A percentile compares a stretch with the other conserved stretches of the same genome.
These are phyloP conservation scores for Zoroaster sp. DNA, from an alignment of 53 echinoderm and acorn worm species.

Conservation along the genomic window DNA sequence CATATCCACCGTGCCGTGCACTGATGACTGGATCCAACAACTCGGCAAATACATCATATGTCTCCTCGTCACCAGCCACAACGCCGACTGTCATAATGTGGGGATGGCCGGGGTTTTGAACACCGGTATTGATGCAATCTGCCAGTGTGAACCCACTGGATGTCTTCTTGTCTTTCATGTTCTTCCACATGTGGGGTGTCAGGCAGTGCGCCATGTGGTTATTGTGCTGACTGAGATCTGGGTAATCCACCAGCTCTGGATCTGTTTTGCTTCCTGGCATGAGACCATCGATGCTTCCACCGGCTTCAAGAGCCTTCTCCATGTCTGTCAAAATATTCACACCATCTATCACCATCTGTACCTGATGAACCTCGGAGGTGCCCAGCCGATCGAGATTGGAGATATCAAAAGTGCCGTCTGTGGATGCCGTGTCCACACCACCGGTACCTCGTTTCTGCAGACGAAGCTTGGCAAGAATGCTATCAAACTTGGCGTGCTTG, in stretches of 20 bases:
- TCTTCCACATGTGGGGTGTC: conserved; percentile 89
- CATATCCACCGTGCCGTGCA: conserved; percentile 88
- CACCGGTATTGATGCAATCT: conserved; percentile 81
- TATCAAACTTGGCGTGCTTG: conserved; percentile 60
- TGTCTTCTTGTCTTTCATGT: conserved; percentile 85
- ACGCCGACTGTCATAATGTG: conserved; percentile 97
- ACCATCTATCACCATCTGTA: conserved; percentile 82
- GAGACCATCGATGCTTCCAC: conserved; percentile 63
- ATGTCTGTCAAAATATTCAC: conserved; percentile 69
- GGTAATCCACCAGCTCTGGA: conserved; percentile 67
- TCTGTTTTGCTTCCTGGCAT: conserved; percentile 66
- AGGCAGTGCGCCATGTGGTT: conserved; percentile 95
- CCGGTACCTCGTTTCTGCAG: conserved; percentile 81
- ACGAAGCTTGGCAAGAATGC: conserved; percentile 60
- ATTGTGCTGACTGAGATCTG: conserved; percentile 91
- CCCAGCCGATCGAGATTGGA: conserved; percentile 93
- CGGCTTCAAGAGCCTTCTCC: conserved; percentile 84
- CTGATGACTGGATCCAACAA: conserved; percentile 93
- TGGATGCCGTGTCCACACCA: conserved; percentile 93
- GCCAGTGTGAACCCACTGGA: conserved; percentile 68
- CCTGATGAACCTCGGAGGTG: conserved; percentile 88
- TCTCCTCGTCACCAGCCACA: conserved; percentile 93
- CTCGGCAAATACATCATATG: conserved; percentile 81
- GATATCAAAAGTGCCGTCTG: conserved; percentile 95
- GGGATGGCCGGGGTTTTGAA: conserved; percentile 93